A percentile compares a stretch with the other conserved stretches of the same genome.
These are phyloP conservation scores for Melanostoma scalare DNA, from an alignment of 2,888 invertebrate species.

Conservation along the genomic window DNA sequence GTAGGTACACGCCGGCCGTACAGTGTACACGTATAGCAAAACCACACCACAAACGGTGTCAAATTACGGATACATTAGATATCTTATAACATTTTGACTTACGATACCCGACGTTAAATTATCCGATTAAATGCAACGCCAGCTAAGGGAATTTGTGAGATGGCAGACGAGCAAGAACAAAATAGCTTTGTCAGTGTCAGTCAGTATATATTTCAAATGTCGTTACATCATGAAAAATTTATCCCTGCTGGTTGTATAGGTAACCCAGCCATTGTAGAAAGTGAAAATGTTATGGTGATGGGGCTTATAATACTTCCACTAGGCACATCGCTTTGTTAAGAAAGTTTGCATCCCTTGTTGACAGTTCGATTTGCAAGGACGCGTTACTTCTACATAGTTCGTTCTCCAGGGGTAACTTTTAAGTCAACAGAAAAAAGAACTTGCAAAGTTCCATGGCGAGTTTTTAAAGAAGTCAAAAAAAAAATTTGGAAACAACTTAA, in stretches of 20 bases:
- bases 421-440: constrained; percentile 27
- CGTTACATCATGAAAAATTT: constrained; percentile 18
- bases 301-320: too few relatives aligned
- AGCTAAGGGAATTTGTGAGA: constrained; percentile 3
- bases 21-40: not conserved
- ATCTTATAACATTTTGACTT: constrained; percentile 46
- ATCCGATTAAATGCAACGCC: constrained; percentile 52
- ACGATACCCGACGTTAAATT: constrained; percentile 41
- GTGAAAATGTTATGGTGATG: not conserved
- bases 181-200: constrained; percentile 1
- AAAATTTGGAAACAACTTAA: too few relatives aligned
- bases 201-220: constrained; percentile 15
- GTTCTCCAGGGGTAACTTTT: constrained; percentile 32
- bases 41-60: constrained; percentile 20
- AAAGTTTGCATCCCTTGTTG: constrained; percentile 22
- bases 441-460: too few relatives aligned
- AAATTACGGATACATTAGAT: constrained; percentile 42
- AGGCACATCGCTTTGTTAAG: not conserved
- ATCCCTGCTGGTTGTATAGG: not conserved
- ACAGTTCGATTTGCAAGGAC: constrained; percentile 2
- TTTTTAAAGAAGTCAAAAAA: too few relatives aligned
- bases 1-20: not conserved
- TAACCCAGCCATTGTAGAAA: not conserved
- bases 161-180: constrained; percentile 18
- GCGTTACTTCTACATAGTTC: not conserved